A percentile compares a stretch with the other conserved stretches of the same genome.
phyloP scores from a whole-genome alignment of 2,888 invertebrate genomes.

The Crematogaster levior region DNA sequence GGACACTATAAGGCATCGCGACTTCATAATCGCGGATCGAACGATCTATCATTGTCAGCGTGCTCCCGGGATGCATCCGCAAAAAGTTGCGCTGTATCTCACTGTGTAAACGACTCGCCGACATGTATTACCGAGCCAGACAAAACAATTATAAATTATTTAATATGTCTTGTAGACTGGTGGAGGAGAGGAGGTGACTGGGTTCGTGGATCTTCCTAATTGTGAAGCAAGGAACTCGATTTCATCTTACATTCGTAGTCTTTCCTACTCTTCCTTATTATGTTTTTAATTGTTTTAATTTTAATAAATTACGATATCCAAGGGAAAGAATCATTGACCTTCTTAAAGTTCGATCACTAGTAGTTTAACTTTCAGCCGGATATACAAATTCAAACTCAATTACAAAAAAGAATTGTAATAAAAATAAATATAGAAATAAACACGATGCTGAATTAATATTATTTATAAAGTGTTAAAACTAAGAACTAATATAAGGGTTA shows the following conservation, averaged over 20 bases:
- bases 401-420: not conserved
- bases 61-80: slow-evolving; percentile 9
- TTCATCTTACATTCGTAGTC: slow-evolving; percentile 21
- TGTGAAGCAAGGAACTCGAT: slow-evolving; percentile 70
- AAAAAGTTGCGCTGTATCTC: slow-evolving; percentile 72
- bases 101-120: slow-evolving; percentile 76
- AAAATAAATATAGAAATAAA: not conserved
- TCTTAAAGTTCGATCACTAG: slow-evolving; percentile 57
- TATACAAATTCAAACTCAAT: slow-evolving; percentile 59
- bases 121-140: slow-evolving; percentile 70
- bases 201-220: slow-evolving; percentile 71
- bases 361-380: slow-evolving; percentile 63
- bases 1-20: slow-evolving; percentile 57
- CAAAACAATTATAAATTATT: slow-evolving; percentile 81
- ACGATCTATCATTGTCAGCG: slow-evolving; percentile 76
- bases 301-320: slow-evolving; percentile 66
- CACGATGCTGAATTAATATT: not conserved
- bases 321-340: slow-evolving; percentile 55
- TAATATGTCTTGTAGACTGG: slow-evolving; percentile 71
- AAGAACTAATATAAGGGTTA: not conserved
- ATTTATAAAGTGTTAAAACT: not conserved
- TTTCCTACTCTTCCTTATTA: slow-evolving; percentile 46
- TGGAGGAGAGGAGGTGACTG: not conserved
- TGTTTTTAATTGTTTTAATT: slow-evolving; percentile 66
- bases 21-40: slow-evolving; percentile 74